phyloP scores from a whole-genome alignment of 2,797 vertebrate genomes.

The Sebastes vulpes region DNA sequence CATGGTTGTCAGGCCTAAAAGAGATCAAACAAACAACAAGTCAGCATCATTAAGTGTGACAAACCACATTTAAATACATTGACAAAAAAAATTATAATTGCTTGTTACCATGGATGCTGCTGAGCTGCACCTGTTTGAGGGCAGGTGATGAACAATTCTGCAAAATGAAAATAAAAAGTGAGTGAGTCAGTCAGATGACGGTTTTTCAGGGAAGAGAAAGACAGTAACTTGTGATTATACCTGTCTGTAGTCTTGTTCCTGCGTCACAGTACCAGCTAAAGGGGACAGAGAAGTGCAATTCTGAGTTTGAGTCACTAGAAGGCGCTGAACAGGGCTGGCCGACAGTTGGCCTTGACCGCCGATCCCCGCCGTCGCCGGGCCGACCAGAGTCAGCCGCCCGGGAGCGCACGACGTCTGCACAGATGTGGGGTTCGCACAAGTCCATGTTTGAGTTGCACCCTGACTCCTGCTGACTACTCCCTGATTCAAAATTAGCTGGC shows the following conservation, averaged over 20 bases:
- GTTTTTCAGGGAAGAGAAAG: not conserved
- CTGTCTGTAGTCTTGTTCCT: slow-evolving; percentile 82
- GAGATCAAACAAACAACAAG: slow-evolving; percentile 19
- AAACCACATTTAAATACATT: not conserved
- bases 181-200: not conserved
- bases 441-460: slow-evolving; percentile 90
- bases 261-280: slow-evolving; percentile 55
- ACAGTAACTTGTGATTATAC: slow-evolving; percentile 45
- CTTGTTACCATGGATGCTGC: slow-evolving; percentile 87
- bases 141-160: slow-evolving; percentile 79
- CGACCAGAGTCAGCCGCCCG: slow-evolving; percentile 89
- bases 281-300: slow-evolving; percentile 82
- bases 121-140: slow-evolving; percentile 86
- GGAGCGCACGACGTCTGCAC: slow-evolving; percentile 85
- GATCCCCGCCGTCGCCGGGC: slow-evolving; percentile 83
- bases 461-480: slow-evolving; percentile 89
- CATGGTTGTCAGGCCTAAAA: slow-evolving; percentile 71
- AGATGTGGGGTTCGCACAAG: slow-evolving; percentile 73
- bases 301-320: slow-evolving; percentile 90
- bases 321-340: slow-evolving; percentile 88
- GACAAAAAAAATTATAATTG: not conserved
- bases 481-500: slow-evolving; percentile 94
- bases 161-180: not conserved
- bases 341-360: slow-evolving; percentile 81
- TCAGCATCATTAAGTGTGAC: not conserved